Conservation (phyloP, 2,888 invertebrate genomes). For the Harpalus rubripes region DNA sequence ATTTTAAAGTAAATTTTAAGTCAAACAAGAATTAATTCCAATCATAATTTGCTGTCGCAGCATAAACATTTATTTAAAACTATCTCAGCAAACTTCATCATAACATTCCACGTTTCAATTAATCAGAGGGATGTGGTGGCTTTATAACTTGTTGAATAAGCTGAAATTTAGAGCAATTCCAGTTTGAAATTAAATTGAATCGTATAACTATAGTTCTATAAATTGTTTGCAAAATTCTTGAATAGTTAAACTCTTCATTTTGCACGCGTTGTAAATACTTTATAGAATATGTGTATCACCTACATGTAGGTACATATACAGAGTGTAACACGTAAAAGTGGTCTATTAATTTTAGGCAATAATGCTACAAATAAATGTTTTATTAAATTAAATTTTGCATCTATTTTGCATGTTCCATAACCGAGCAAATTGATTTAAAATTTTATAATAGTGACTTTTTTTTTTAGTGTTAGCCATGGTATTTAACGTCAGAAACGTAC, state of each 20-base stretch:
- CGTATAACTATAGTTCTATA: too few species aligned
- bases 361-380: too few species aligned
- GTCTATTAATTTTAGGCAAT: too few species aligned
- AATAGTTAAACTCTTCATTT: neutral
- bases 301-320: too few species aligned
- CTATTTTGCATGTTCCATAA: too few species aligned
- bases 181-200: neutral
- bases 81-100: constrained; percentile 9
- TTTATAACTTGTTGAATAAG: neutral
- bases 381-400: too few species aligned
- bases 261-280: neutral
- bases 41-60: neutral
- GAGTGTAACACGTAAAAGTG: too few species aligned
- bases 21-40: constrained; percentile 10
- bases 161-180: neutral
- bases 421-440: too few species aligned
- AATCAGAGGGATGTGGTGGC: neutral
- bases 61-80: constrained; percentile 19
- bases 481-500: too few species aligned
- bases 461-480: too few species aligned
- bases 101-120: neutral
- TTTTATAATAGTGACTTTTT: too few species aligned
- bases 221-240: neutral
- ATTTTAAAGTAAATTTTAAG: neutral
- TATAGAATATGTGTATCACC: neutral